phyloP scores from a whole-genome alignment of 92 coral and sea anemone genomes.

The Phenganax stokvisi region DNA sequence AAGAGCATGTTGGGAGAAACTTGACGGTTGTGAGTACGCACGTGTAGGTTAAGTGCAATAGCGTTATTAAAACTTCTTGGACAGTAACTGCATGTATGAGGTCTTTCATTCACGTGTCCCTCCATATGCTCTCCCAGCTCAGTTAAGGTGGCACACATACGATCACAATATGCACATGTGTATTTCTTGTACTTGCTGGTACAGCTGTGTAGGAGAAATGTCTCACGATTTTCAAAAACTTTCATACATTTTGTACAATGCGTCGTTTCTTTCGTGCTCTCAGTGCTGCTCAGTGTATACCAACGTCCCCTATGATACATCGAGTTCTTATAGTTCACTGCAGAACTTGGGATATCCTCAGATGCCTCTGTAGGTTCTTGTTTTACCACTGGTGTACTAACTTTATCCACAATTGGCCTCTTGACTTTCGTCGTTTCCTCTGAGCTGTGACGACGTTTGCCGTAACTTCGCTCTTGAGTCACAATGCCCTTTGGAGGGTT shows the following conservation, averaged over 20 bases:
- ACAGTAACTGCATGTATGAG: constrained; percentile 90
- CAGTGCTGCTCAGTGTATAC: constrained; percentile 39
- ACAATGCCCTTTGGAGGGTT: constrained; percentile 97
- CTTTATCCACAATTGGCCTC: constrained; percentile 59
- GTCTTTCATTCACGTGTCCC: constrained; percentile 89
- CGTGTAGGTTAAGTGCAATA: constrained; percentile 80
- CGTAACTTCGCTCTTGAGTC: constrained; percentile 79
- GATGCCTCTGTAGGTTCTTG: constrained; percentile 47
- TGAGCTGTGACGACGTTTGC: constrained; percentile 53
- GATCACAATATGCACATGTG: constrained; percentile 84
- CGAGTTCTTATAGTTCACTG: constrained; percentile 50
- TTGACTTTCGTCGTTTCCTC: constrained; percentile 52
- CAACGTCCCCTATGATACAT: constrained; percentile 76
- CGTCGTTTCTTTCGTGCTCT: constrained; percentile 40
- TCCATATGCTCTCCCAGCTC: constrained; percentile 96
- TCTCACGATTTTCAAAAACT: constrained; percentile 79
- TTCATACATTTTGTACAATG: constrained; percentile 87
- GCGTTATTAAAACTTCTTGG: constrained; percentile 88
- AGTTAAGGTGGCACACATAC: constrained; percentile 65
- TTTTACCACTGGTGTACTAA: constrained; percentile 44
- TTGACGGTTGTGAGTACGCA: constrained; percentile 84
- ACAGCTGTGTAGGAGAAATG: constrained; percentile 76
- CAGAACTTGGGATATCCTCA: constrained; percentile 55
- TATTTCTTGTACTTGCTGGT: constrained; percentile 63
- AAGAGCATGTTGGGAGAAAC: constrained; percentile 10